Conservation (phyloP, 2,888 invertebrate species). For the Dryobotodes eremita region DNA sequence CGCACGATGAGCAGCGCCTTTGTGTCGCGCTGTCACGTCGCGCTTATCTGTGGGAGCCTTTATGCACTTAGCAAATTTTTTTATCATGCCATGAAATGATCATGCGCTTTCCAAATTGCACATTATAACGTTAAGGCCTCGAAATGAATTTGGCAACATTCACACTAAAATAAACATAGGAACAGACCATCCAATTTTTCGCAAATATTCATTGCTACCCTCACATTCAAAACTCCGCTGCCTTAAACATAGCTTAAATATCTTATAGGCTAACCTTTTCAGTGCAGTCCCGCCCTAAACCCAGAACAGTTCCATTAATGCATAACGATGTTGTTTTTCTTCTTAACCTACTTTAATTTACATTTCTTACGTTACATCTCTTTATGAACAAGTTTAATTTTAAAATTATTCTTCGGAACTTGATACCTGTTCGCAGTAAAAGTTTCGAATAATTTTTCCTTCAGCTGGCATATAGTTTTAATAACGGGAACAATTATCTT, state of each 20-base stretch:
- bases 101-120: not conserved
- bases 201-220: constrained; percentile 34
- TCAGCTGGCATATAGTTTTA: constrained; percentile 58
- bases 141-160: not conserved
- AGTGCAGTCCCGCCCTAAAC: constrained; percentile 35
- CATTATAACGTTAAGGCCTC: not conserved
- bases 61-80: too few relatives aligned
- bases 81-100: not conserved
- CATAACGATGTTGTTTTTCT: constrained; percentile 77
- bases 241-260: constrained; percentile 42
- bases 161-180: not conserved
- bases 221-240: constrained; percentile 9
- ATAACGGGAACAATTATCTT: constrained; percentile 52
- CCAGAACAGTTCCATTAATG: constrained; percentile 70
- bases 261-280: constrained; percentile 41
- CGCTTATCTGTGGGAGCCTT: too few relatives aligned
- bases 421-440: constrained; percentile 52
- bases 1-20: too few relatives aligned
- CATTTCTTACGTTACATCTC: constrained; percentile 65
- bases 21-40: too few relatives aligned
- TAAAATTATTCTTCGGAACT: constrained; percentile 67
- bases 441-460: constrained; percentile 66
- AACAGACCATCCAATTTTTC: not conserved
- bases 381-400: constrained; percentile 67
- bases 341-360: constrained; percentile 71